phyloP scores from a whole-genome alignment of 2,113 vertebrate genomes.

The Myotis lucifugus region DNA sequence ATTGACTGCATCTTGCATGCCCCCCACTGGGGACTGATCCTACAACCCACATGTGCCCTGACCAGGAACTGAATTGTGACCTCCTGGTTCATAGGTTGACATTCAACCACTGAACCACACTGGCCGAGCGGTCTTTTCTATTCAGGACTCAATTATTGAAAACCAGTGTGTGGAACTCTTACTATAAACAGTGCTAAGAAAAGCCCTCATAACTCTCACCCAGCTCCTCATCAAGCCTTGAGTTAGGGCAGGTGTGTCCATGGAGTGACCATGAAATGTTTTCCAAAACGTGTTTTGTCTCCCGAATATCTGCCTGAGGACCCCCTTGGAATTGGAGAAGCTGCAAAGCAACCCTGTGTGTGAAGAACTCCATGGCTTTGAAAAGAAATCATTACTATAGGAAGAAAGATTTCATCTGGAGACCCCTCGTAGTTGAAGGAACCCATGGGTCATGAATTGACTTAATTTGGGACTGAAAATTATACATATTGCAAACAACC shows the following conservation, averaged over 20 bases:
- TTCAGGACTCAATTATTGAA: neutral
- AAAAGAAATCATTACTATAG: neutral
- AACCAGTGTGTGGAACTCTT: neutral
- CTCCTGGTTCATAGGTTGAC: too few relatives aligned
- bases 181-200: neutral
- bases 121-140: neutral
- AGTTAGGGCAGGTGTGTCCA: neutral
- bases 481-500: neutral
- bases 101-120: too few relatives aligned
- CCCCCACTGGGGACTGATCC: too few relatives aligned
- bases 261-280: neutral
- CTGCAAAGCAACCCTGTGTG: neutral
- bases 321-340: neutral
- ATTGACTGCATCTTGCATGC: too few relatives aligned
- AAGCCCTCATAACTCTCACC: neutral
- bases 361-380: neutral
- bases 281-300: neutral
- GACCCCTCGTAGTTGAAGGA: neutral
- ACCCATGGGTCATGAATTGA: neutral
- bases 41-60: too few relatives aligned
- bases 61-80: too few relatives aligned
- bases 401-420: neutral
- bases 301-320: neutral
- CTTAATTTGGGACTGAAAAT: neutral
- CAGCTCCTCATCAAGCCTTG: neutral